Evolutionary conservation across 2,797 vertebrate genomes (phyloP).

Genomic region (Ceryle rudis): DNA sequence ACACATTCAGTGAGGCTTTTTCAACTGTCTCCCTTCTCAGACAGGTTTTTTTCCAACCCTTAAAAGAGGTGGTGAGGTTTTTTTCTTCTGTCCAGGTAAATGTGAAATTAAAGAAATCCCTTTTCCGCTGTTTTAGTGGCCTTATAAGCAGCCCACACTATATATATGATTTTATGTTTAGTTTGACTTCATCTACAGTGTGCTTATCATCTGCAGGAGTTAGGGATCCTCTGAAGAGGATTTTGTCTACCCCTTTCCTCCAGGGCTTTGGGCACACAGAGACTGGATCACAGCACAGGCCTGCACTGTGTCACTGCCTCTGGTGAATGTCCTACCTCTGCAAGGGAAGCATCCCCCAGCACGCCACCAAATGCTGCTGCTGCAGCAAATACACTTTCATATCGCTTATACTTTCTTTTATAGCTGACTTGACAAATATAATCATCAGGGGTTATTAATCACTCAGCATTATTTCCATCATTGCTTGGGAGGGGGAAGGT

Average conservation of each 20-base stretch:
- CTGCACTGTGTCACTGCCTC: not conserved
- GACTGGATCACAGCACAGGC: not conserved
- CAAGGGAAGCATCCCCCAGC: not conserved
- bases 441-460: not conserved
- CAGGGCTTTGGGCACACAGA: not conserved
- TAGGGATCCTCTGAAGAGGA: not conserved
- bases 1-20: not conserved
- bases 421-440: not conserved
- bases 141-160: not conserved
- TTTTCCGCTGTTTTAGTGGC: not conserved
- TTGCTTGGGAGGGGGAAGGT: not conserved
- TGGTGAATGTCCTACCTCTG: not conserved
- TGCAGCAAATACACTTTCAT: not conserved
- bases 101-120: constrained; percentile 24
- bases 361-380: not conserved
- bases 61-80: not conserved
- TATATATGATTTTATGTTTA: not conserved
- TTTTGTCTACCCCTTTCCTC: not conserved
- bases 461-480: not conserved
- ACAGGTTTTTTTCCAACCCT: not conserved
- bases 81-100: constrained; percentile 67
- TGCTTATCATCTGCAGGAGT: not conserved
- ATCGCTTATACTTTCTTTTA: not conserved
- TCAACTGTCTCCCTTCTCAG: constrained; percentile 30
- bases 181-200: not conserved